These are phyloP conservation scores for Jaculus jaculus DNA, from an alignment of 2,113 vertebrate species.

Conservation along the genomic window DNA sequence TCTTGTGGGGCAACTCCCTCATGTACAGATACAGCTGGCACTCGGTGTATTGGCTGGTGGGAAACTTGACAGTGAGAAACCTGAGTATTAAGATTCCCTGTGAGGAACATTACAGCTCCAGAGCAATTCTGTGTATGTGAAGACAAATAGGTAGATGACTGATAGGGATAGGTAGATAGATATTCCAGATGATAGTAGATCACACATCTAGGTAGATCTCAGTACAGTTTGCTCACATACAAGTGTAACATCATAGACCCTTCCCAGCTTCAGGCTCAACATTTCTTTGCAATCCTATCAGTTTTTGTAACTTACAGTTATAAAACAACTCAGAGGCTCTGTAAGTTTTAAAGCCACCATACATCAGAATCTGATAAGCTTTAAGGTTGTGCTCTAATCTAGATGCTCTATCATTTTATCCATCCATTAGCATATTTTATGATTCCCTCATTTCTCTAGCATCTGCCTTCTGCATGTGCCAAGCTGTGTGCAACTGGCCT, in stretches of 20 bases:
- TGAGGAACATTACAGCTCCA: background rate
- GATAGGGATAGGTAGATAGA: background rate
- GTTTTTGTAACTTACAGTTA: background rate
- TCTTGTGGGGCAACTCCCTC: background rate
- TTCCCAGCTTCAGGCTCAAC: background rate
- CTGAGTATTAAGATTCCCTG: background rate
- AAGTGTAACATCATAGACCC: background rate
- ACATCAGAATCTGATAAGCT: background rate
- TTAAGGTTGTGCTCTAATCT: background rate
- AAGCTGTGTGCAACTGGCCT: background rate
- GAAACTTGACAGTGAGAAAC: background rate
- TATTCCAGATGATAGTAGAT: background rate
- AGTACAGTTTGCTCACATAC: background rate
- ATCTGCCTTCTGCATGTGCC: background rate
- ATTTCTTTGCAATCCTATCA: background rate
- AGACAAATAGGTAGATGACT: background rate
- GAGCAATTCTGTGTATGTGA: background rate
- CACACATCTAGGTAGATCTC: background rate
- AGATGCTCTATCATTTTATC: background rate
- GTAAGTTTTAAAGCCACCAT: background rate
- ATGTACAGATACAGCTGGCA: too few relatives aligned
- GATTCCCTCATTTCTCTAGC: background rate
- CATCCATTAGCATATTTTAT: background rate
- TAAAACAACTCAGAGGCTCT: background rate
- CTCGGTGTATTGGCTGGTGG: background rate